Conservation (phyloP, 2,113 vertebrate species). For the Madoqua kirkii region DNA sequence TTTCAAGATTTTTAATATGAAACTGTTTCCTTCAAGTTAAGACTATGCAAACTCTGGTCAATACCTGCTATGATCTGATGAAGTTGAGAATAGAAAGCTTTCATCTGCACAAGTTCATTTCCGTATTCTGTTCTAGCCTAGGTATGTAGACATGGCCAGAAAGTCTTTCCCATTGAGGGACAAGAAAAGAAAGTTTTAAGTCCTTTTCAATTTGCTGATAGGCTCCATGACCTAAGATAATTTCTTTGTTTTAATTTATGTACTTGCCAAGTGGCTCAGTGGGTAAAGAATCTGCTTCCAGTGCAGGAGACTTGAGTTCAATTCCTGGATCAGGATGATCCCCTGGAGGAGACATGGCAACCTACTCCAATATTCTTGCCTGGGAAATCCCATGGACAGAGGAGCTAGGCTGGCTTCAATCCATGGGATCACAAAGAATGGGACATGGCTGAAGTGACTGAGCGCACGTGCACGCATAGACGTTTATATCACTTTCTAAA, state of each 20-base stretch:
- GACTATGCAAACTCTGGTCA: background rate
- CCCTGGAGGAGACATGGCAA: background rate
- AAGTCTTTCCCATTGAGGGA: background rate
- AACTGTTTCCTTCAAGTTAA: background rate
- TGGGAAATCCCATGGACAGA: background rate
- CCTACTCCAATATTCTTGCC: background rate
- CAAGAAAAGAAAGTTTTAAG: slow-evolving; percentile 12
- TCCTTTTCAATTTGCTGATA: background rate
- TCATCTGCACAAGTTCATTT: background rate
- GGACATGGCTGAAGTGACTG: background rate
- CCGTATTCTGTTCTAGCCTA: background rate
- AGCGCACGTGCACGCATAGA: background rate
- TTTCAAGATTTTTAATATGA: background rate
- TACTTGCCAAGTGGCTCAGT: background rate
- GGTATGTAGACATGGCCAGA: background rate
- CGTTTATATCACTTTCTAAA: background rate
- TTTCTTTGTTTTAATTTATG: background rate
- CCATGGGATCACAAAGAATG: background rate
- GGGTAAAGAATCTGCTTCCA: background rate
- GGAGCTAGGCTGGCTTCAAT: background rate
- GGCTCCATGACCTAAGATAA: background rate
- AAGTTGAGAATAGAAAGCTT: background rate
- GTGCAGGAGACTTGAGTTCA: background rate
- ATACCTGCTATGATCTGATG: background rate
- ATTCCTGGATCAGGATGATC: background rate